Conservation (phyloP, 2,888 invertebrate genomes). For the Drosophila incognita region DNA sequence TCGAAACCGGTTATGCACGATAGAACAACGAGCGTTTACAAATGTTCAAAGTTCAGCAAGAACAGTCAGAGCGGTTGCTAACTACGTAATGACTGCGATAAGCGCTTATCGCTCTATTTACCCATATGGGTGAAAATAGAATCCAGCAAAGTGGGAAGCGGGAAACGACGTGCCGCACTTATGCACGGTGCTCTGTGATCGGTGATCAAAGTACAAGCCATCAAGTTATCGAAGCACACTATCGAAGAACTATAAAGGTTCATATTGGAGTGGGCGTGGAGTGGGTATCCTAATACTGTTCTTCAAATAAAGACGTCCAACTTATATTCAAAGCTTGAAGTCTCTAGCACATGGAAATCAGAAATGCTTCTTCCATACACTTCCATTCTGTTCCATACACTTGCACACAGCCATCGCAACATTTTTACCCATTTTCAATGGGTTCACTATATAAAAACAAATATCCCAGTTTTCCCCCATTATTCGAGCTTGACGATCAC, state of each 20-base stretch:
- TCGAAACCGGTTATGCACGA: slow-evolving; percentile 40
- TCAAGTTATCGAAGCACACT: not conserved
- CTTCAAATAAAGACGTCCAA: not conserved
- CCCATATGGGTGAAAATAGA: slow-evolving; percentile 16
- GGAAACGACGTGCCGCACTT: not conserved
- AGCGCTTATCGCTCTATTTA: slow-evolving; percentile 38
- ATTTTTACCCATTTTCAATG: not conserved
- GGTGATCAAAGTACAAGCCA: slow-evolving; percentile 32
- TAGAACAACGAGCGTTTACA: slow-evolving; percentile 1
- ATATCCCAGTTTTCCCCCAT: not conserved
- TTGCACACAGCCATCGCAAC: not conserved
- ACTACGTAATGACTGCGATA: slow-evolving; percentile 62
- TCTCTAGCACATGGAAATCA: not conserved
- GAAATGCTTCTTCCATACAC: not conserved
- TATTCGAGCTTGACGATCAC: not conserved
- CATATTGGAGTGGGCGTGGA: not conserved
- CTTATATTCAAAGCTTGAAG: not conserved
- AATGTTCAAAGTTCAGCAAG: slow-evolving; percentile 37
- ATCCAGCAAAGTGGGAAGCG: not conserved
- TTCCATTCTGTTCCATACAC: not conserved
- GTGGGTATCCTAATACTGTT: not conserved
- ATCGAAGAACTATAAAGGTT: not conserved
- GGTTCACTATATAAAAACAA: not conserved
- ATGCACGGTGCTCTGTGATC: not conserved
- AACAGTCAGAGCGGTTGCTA: slow-evolving; percentile 23